phyloP scores from a whole-genome alignment of 2,797 vertebrate genomes.

The Pipistrellus kuhlii region DNA sequence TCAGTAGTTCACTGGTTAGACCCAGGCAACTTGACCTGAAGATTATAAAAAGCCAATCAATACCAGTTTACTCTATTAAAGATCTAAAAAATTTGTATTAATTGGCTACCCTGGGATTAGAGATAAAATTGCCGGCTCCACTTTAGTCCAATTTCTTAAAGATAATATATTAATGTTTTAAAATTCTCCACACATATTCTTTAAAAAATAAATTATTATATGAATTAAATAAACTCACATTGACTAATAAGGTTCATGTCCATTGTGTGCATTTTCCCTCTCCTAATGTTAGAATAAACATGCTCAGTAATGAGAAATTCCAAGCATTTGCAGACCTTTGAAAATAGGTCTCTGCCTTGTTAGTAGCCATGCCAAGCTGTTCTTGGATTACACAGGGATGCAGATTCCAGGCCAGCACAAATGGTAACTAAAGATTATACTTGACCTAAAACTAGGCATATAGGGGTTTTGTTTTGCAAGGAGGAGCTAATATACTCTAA shows the following conservation, averaged over 20 bases:
- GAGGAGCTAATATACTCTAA: slow-evolving; percentile 90
- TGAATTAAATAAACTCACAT: slow-evolving; percentile 1
- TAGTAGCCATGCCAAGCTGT: slow-evolving; percentile 88
- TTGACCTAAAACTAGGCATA: slow-evolving; percentile 87
- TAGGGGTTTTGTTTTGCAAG: slow-evolving; percentile 86
- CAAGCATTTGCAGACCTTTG: slow-evolving; percentile 85
- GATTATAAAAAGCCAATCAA: slow-evolving; percentile 52
- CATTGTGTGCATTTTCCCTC: slow-evolving; percentile 79
- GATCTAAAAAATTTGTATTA: slow-evolving; percentile 50
- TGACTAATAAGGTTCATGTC: slow-evolving; percentile 58
- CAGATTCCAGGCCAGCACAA: slow-evolving; percentile 88
- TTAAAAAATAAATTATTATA: slow-evolving; percentile 62
- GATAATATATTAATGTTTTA: slow-evolving; percentile 9
- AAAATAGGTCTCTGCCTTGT: slow-evolving; percentile 65
- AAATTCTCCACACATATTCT: slow-evolving; percentile 47
- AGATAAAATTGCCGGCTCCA: slow-evolving; percentile 57
- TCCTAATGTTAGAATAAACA: slow-evolving; percentile 83
- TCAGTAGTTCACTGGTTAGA: slow-evolving; percentile 41
- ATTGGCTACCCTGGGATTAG: not conserved
- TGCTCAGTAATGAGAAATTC: slow-evolving; percentile 88
- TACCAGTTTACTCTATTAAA: slow-evolving; percentile 41
- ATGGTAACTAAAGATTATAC: slow-evolving; percentile 85
- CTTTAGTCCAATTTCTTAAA: slow-evolving; percentile 62
- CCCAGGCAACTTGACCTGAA: slow-evolving; percentile 32
- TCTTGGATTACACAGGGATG: slow-evolving; percentile 88